Evolutionary conservation across 2,888 invertebrate species (phyloP), one percentile per base, ranked within the genome.

Genomic region (Netelia inedita): DNA sequence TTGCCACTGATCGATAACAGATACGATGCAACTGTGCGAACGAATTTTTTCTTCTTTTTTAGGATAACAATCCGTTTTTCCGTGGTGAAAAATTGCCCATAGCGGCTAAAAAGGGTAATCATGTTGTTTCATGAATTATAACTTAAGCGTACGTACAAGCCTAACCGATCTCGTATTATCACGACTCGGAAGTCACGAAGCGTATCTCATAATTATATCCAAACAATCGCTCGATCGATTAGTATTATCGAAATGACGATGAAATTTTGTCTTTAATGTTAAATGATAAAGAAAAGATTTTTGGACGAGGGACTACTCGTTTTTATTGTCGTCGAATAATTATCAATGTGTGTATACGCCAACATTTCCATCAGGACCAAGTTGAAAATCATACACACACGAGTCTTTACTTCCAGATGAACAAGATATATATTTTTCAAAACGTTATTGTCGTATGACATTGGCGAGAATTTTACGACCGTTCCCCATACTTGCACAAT

Each of bases 61-160:
- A 97, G 97, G 95, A 95, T 87, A 98, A 98, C 86, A 98, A 98
- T 94, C 98, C 98, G 10, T 98, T 96, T 92, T 95, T 98, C 90
- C 95, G 95, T 89, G 98, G 98, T 55, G 97, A 98, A 91, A 97
- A 97, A 90, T 95, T 98, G 86, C 98, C 98, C 10, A 97, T 98
- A 86, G 98, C 98, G 55, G 98, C 98, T 79, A 98, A 98, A 94
- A 98, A 98, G 94, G 98, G 98, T 89, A 96, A 96, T 92, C 96
- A 97, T 91, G 96, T 97, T 1, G 89, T 93, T 82, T 94, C 94
- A 85, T 95, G 93, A 93, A 83, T 72, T n/a, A 74, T 46, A 75
- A 66, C 50, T 10, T 50, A 11, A 55, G 11, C 1, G 9, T 9
- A 63, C 55, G 23, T 59, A 61, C 28, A 79, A 73, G 16, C 73